Conservation (phyloP, 2,888 invertebrate genomes). For the Saturnia pavonia region DNA sequence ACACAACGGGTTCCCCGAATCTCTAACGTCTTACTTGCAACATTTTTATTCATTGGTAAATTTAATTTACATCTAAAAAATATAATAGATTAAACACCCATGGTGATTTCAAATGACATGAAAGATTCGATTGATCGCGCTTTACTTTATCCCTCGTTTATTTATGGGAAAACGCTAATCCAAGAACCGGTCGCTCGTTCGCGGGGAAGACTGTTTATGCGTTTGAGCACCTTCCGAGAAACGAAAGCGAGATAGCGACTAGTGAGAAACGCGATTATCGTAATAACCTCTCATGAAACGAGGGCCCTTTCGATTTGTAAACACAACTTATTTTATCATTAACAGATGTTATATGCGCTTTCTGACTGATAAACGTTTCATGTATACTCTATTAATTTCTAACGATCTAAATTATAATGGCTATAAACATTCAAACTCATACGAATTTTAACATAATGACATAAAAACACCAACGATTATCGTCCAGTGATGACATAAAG, state of each 20-base stretch:
- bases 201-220: slow-evolving; percentile 61
- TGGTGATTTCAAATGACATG: not conserved
- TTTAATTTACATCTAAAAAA: not conserved
- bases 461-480: not conserved
- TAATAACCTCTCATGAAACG: slow-evolving; percentile 73
- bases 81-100: not conserved
- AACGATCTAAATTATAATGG: not conserved
- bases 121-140: slow-evolving; percentile 11
- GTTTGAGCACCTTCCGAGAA: slow-evolving; percentile 69
- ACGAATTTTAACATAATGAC: not conserved
- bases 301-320: slow-evolving; percentile 64
- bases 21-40: not conserved
- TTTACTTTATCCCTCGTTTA: slow-evolving; percentile 58
- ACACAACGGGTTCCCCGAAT: not conserved
- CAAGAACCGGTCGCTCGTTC: slow-evolving; percentile 71
- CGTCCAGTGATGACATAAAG: not conserved
- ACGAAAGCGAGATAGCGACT: slow-evolving; percentile 75
- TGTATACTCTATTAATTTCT: not conserved
- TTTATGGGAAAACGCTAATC: slow-evolving; percentile 74
- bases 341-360: slow-evolving; percentile 11
- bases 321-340: slow-evolving; percentile 41
- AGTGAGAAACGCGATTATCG: slow-evolving; percentile 77
- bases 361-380: not conserved
- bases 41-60: not conserved
- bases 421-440: not conserved